phyloP scores from a whole-genome alignment of 2,797 vertebrate species.

The Lepilemur septentrionalis region DNA sequence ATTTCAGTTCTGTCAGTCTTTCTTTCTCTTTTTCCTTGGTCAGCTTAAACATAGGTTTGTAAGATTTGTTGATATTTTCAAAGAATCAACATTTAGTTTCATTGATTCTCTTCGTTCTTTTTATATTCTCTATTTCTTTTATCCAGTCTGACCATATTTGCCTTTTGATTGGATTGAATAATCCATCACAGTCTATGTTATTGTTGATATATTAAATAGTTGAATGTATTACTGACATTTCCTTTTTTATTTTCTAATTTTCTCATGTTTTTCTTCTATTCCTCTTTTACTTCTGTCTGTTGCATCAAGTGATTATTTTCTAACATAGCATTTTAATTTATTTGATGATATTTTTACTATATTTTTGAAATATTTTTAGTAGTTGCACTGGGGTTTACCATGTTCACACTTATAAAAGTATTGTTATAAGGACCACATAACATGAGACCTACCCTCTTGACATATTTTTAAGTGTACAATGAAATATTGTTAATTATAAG shows the following conservation, averaged over 20 bases:
- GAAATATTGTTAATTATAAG: not conserved
- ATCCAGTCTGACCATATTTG: not conserved
- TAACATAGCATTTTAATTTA: not conserved
- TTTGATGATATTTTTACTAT: not conserved
- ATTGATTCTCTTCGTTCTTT: not conserved
- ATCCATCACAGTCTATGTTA: not conserved
- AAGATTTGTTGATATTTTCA: not conserved
- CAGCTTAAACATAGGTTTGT: not conserved
- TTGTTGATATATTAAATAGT: not conserved
- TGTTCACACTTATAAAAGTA: not conserved
- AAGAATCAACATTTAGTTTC: not conserved
- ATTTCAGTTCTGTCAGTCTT: not conserved
- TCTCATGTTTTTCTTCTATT: not conserved
- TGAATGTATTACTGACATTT: not conserved
- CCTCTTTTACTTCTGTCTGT: not conserved
- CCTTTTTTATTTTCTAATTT: not conserved
- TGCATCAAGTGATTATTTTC: not conserved
- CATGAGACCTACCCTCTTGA: not conserved
- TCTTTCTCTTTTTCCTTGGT: not conserved
- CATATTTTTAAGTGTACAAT: not conserved
- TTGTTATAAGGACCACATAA: not conserved
- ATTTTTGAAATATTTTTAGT: not conserved
- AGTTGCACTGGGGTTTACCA: not conserved
- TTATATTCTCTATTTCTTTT: not conserved
- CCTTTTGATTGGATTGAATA: not conserved